Evolutionary conservation across 1,140 invertebrate genomes (phyloP).

Genomic region (Antheraea pernyi): DNA sequence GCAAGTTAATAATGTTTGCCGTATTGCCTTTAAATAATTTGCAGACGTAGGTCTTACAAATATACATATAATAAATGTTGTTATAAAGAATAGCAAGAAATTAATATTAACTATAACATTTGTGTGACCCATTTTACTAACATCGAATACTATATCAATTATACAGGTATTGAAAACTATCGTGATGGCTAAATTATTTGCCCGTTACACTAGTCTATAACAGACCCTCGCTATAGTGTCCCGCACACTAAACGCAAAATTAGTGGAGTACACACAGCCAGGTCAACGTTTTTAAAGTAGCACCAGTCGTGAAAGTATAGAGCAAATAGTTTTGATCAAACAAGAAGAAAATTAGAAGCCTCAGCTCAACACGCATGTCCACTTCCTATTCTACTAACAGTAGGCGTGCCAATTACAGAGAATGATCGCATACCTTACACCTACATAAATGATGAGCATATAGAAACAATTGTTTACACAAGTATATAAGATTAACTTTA

Average conservation of each 20-base stretch:
- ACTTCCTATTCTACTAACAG: slow-evolving; percentile 18
- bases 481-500: neutral
- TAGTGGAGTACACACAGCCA: slow-evolving; percentile 46
- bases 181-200: neutral
- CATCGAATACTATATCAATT: too few relatives aligned
- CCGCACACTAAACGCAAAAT: slow-evolving; percentile 40
- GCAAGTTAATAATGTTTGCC: too few relatives aligned
- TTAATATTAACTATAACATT: too few relatives aligned
- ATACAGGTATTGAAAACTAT: neutral
- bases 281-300: slow-evolving; percentile 63
- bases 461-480: too few relatives aligned
- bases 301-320: slow-evolving; percentile 56
- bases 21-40: too few relatives aligned
- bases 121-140: too few relatives aligned
- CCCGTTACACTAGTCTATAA: neutral
- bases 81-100: too few relatives aligned
- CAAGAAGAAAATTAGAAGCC: slow-evolving; percentile 49
- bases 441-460: too few relatives aligned
- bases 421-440: neutral
- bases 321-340: slow-evolving; percentile 60
- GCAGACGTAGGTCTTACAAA: too few relatives aligned
- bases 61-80: too few relatives aligned
- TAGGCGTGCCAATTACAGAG: neutral
- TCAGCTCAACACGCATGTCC: slow-evolving; percentile 16
- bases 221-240: slow-evolving; percentile 13